These are phyloP conservation scores for Pluvialis apricaria DNA, from an alignment of 2,113 vertebrate species.

Conservation along the genomic window DNA sequence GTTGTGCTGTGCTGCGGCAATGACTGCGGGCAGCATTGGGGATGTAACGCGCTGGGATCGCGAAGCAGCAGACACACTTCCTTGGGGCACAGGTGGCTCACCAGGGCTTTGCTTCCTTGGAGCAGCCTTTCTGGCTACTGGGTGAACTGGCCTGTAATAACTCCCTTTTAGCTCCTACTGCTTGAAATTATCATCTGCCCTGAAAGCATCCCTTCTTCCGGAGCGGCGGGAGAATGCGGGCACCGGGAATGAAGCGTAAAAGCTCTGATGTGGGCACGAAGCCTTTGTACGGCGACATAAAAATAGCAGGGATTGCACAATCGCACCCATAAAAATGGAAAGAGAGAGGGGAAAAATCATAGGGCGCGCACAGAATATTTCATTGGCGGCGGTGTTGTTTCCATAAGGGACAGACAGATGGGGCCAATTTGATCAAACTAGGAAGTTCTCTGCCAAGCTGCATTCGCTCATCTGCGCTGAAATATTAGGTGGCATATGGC, in stretches of 20 bases:
- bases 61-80: background rate
- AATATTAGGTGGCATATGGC: background rate
- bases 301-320: background rate
- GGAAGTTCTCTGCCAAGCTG: conserved; percentile 29
- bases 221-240: background rate
- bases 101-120: background rate
- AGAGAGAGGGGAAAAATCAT: background rate
- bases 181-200: background rate
- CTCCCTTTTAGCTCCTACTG: background rate
- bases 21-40: background rate
- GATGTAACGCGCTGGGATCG: background rate
- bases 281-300: background rate
- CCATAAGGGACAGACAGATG: conserved; percentile 41
- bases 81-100: background rate
- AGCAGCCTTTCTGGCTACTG: too few species aligned
- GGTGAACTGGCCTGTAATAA: background rate
- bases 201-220: background rate
- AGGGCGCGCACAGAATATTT: background rate
- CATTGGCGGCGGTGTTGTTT: conserved; percentile 6
- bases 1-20: background rate
- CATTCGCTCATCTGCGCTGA: conserved; percentile 13
- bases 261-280: background rate
- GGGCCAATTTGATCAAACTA: conserved; percentile 14
- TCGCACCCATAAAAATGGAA: conserved; percentile 12
- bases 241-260: background rate